Base-by-base conservation (phyloP, 2,888 invertebrate species). In the Metopia argyrocephala region DNA sequence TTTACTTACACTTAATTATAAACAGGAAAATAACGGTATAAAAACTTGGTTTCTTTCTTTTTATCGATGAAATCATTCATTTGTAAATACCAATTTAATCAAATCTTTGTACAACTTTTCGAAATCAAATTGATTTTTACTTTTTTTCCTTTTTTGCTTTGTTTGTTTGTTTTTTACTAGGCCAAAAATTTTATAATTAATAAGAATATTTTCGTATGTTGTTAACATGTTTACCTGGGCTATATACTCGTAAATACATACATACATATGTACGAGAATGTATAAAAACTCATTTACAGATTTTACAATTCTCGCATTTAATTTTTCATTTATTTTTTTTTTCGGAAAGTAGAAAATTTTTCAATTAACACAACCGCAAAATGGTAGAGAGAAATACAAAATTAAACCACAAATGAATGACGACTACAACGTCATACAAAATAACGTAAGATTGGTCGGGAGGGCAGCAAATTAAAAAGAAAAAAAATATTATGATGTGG, bases 311-410 rank as follows among this genome's bases (percentile, higher is more conserved):
- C n/a, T n/a, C n/a, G n/a, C n/a, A n/a, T 61, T 27, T 12, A 31
- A 52, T 28, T 66, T 68, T 38, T 20, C 50, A 57, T 65, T 65
- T 21, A 59, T 61, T 52, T 28, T 65, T 31, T 1, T 38, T 57
- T 31, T 31, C 12, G 38, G 38, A 15, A 9, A 38, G 38, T 12
- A 38, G 38, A 38, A 65, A 50, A 38, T 52, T 66, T 65, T 66
- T 66, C 66, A 79, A 79, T 79, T 79, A 79, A 79, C 65, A 70
- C 65, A 75, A 66, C 75, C 75, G 15, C 79, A 65, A 75, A 75
- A 59, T 79, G 48, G 25, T 46, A 15, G 28, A 0, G n/a, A n/a
- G 52, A 31, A 48, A 46, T 28, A 21, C 46, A 46, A 12, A 73
- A 73, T 73, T 46, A 73, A 73, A 45, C 71, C 64, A 28, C 62